Conservation (phyloP, 1,140 invertebrate species). For the Caenorhabditis inopinata region DNA sequence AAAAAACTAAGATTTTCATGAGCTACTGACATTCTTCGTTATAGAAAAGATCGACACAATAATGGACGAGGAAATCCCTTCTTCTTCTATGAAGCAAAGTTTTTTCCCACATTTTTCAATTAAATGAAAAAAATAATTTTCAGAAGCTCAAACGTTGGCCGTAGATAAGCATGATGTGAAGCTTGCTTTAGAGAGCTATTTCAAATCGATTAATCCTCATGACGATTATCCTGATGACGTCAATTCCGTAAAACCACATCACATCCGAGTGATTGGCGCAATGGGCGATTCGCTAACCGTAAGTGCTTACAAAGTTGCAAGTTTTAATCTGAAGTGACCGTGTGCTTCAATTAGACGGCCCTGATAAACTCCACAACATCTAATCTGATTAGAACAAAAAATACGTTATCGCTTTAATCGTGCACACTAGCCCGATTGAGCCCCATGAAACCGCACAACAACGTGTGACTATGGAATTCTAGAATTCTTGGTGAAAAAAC, state of each 20-base stretch:
- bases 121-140: not conserved
- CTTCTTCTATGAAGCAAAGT: not conserved
- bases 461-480: too few species aligned
- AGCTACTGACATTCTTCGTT: too few species aligned
- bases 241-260: slow-evolving; percentile 3
- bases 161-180: not conserved
- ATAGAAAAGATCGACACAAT: too few species aligned
- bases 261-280: slow-evolving; percentile 29
- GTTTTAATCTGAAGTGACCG: too few species aligned
- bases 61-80: not conserved
- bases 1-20: too few species aligned
- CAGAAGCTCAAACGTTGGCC: slow-evolving; percentile 17
- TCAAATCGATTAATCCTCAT: slow-evolving; percentile 11
- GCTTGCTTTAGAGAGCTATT: not conserved
- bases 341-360: too few species aligned
- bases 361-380: too few species aligned
- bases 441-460: too few species aligned
- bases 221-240: slow-evolving; percentile 12
- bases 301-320: not conserved
- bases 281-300: slow-evolving; percentile 34
- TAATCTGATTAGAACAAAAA: too few species aligned
- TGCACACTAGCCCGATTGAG: too few species aligned
- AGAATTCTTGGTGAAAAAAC: too few species aligned
- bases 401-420: too few species aligned
- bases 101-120: not conserved